These are phyloP conservation scores for Haliclona indistincta DNA, from an alignment of 37 sponge, comb jelly and placozoan species.

Conservation along the genomic window DNA sequence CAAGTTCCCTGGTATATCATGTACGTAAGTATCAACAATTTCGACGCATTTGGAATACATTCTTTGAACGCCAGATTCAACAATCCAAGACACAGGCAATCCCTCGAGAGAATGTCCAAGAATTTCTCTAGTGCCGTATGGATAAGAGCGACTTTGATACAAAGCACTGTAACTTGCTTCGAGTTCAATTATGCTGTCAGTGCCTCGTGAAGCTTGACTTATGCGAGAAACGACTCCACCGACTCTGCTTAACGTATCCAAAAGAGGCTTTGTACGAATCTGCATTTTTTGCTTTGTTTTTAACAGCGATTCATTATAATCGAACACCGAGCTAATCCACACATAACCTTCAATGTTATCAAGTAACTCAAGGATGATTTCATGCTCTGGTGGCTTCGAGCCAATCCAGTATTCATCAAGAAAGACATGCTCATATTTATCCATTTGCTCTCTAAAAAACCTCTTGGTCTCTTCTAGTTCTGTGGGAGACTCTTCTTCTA, in stretches of 20 bases:
- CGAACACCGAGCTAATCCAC: conserved; percentile 1
- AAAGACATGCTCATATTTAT: not conserved
- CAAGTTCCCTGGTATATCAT: not conserved
- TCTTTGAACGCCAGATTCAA: not conserved
- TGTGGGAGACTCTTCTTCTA: not conserved
- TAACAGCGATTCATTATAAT: not conserved
- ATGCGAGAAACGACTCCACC: not conserved
- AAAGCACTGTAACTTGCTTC: not conserved
- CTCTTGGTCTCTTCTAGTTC: not conserved
- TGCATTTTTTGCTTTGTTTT: too few relatives aligned
- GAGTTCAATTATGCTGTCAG: not conserved
- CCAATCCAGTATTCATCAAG: not conserved
- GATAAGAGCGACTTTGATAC: not conserved
- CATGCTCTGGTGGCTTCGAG: not conserved
- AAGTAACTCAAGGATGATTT: not conserved
- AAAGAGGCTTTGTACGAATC: not conserved
- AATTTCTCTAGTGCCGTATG: not conserved
- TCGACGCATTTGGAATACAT: not conserved
- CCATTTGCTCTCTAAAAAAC: not conserved
- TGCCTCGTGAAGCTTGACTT: not conserved
- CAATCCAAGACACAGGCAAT: not conserved
- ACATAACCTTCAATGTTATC: not conserved
- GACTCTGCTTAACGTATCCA: not conserved
- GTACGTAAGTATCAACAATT: not conserved
- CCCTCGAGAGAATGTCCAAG: not conserved